Conservation (phyloP, 2,113 vertebrate genomes). For the Bubo scandiacus region DNA sequence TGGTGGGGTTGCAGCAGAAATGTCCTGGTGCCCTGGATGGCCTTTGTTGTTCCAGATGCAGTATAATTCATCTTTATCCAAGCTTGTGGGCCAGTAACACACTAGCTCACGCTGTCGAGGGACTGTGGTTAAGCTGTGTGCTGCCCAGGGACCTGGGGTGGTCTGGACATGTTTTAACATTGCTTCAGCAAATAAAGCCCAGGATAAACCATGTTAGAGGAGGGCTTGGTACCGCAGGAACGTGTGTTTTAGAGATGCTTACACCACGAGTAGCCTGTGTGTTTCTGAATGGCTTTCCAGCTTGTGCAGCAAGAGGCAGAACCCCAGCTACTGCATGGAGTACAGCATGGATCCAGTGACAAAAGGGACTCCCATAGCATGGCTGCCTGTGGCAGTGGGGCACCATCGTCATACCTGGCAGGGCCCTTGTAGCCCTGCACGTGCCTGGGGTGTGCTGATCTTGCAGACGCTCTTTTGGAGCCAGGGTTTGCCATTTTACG, state of each 20-base stretch:
- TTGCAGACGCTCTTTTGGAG: neutral
- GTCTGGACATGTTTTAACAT: neutral
- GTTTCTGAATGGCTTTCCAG: neutral
- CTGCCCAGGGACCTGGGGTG: neutral
- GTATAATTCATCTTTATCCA: neutral
- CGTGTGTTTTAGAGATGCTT: neutral
- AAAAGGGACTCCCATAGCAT: neutral
- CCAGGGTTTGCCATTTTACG: neutral
- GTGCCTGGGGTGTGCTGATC: neutral
- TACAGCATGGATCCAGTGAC: neutral
- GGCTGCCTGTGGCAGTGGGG: neutral
- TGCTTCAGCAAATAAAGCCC: neutral
- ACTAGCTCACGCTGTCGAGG: accelerated
- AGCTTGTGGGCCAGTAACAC: neutral
- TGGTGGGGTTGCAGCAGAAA: neutral
- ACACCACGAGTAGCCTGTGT: neutral
- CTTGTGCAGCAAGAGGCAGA: neutral
- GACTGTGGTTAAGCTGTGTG: neutral
- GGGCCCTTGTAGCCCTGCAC: neutral
- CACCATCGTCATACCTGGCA: accelerated
- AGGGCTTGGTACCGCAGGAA: neutral
- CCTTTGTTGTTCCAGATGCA: neutral
- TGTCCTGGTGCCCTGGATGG: neutral
- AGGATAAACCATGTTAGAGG: neutral
- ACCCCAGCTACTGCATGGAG: neutral